Evolutionary conservation across 2,113 vertebrate species (phyloP), one percentile per base, ranked within the genome.

Genomic region (Talpa occidentalis): DNA sequence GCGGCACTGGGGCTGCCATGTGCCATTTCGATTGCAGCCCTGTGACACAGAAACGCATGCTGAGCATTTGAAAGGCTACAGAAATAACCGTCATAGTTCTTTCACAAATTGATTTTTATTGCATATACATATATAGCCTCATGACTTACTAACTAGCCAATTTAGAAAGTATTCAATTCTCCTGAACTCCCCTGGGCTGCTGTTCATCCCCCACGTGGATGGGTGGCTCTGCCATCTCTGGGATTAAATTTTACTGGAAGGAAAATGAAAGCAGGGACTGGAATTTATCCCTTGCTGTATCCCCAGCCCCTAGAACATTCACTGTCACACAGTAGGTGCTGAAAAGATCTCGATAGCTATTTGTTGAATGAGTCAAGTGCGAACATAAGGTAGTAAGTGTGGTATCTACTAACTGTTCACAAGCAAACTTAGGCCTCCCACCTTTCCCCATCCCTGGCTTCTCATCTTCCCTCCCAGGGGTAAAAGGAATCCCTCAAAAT

Each of bases 291-390:
- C 3, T 0, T 60, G 49, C 30, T 52, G 4, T 22, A 67, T 21
- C 16, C n/a, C 42, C 30, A 14, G 62, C 3, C 2, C n/a, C 79
- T 21, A 30, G 17, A 40, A 32, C 40, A 54, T 10, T 24, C 47
- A 19, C 49, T 30, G 10, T 15, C 67, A 76, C 40, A 30, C 10
- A 21, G 59, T 0, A 60, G 67, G 35, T 11, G 37, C 32, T 37
- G 9, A 40, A 28, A 0, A 16, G 59, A 6, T 1, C 5, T 4
- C 37, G 32, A 6, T 0, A 30, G 37, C 40, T 12, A 14, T 42
- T 10, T 28, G 24, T 0, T 7, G 2, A 74, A 32, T 0, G 40
- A 85, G 32, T 6, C 42, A 21, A 62, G 67, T 2, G 8, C 3
- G 47, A 5, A 32, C 52, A 52, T 0, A 26, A 79, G n/a, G 42